A percentile compares a stretch with the other conserved stretches of the same genome.
phyloP scores from a whole-genome alignment of 2,797 vertebrate species.

The Cetoscarus ocellatus region DNA sequence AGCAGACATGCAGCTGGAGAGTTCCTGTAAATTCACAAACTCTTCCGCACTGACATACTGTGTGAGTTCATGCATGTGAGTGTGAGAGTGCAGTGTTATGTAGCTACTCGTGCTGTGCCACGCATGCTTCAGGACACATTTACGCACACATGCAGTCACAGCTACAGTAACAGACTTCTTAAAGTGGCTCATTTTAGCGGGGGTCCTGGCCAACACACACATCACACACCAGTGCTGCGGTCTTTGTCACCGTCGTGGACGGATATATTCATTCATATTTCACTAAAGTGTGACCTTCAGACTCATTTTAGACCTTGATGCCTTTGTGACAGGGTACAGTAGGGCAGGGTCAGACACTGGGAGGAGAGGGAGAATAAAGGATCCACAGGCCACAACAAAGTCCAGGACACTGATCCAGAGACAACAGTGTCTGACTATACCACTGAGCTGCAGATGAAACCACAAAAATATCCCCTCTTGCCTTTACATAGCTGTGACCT shows the following conservation, averaged over 20 bases:
- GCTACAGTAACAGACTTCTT: slow-evolving; percentile 71
- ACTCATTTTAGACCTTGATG: no score
- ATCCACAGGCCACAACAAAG: no score
- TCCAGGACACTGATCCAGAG: no score
- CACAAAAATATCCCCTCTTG: no score
- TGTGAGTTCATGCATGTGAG: slow-evolving; percentile 19
- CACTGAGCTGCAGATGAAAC: no score
- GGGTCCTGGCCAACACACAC: slow-evolving; percentile 58
- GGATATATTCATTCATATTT: slow-evolving; percentile 1
- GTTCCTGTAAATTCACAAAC: slow-evolving; percentile 59
- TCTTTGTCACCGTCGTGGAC: slow-evolving; percentile 22
- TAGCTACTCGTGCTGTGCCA: slow-evolving; percentile 41
- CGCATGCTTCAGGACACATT: slow-evolving; percentile 37
- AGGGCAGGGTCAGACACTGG: no score
- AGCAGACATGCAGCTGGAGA: slow-evolving; percentile 44
- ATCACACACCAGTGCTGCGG: slow-evolving; percentile 26
- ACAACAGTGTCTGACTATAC: no score
- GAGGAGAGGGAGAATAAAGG: no score
- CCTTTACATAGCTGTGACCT: no score
- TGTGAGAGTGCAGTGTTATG: slow-evolving; percentile 6
- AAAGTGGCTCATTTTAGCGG: slow-evolving; percentile 77
- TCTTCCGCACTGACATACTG: slow-evolving; percentile 28
- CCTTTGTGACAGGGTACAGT: no score
- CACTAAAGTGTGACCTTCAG: no score
- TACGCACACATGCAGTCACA: slow-evolving; percentile 15